phyloP scores from a whole-genome alignment of 2,797 vertebrate species.

The Chelmon rostratus region DNA sequence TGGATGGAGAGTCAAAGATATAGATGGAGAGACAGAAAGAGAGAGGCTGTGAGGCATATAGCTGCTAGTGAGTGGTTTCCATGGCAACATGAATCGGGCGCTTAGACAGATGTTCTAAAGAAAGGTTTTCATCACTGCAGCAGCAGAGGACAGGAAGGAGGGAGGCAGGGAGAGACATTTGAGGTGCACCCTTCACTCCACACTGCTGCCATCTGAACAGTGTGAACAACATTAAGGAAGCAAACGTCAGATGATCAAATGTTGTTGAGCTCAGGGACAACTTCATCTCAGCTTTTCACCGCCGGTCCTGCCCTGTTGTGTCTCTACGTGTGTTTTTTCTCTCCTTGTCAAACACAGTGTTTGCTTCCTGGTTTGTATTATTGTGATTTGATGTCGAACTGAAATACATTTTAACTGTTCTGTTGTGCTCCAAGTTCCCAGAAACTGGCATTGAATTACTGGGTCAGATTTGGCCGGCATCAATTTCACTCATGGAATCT shows the following conservation, averaged over 20 bases:
- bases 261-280: slow-evolving; percentile 22
- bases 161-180: slow-evolving; percentile 34
- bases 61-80: slow-evolving; percentile 75
- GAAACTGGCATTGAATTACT: neutral
- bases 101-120: slow-evolving; percentile 72
- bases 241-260: slow-evolving; percentile 31
- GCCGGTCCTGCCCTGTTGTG: neutral
- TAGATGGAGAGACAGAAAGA: slow-evolving; percentile 2
- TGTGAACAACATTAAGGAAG: slow-evolving; percentile 8
- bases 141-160: slow-evolving; percentile 37
- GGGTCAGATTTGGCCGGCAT: neutral
- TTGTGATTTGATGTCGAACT: neutral
- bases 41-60: slow-evolving; percentile 35
- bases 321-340: neutral
- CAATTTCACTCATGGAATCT: neutral
- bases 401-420: neutral
- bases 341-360: neutral
- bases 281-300: slow-evolving; percentile 8
- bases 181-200: slow-evolving; percentile 41
- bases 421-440: neutral
- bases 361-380: neutral
- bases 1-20: slow-evolving; percentile 22
- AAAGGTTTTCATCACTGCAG: slow-evolving; percentile 66
- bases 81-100: slow-evolving; percentile 74
- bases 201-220: neutral